Evolutionary conservation across 2,797 vertebrate genomes (phyloP).

Genomic region (Todus mexicanus): DNA sequence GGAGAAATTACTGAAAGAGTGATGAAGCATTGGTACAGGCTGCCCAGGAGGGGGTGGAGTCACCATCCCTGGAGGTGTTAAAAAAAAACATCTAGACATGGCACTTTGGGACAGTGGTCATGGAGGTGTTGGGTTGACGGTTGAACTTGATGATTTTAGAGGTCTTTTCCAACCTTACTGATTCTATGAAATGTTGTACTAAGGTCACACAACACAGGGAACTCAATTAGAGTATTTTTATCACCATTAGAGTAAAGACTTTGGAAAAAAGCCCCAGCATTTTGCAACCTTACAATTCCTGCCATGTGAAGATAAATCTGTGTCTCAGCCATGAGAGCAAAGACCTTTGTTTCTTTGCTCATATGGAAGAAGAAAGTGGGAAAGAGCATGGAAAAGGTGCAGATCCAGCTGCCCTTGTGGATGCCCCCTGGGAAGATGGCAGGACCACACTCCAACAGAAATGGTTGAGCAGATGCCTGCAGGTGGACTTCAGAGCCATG

Average conservation of each 20-base stretch:
- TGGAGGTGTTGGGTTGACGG: no score
- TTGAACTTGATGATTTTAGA: no score
- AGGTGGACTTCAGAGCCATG: neutral
- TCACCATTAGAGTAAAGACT: neutral
- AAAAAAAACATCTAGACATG: no score
- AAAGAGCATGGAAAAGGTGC: neutral
- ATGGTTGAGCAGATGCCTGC: neutral
- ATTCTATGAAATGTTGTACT: neutral
- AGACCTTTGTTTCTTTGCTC: neutral
- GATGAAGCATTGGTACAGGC: no score
- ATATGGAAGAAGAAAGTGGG: neutral
- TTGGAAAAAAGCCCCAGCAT: fast-evolving
- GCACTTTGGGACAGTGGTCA: no score
- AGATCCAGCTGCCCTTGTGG: neutral
- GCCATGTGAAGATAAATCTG: neutral
- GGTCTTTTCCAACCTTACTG: no score
- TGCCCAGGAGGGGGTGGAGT: no score
- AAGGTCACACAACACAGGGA: neutral
- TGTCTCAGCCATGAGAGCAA: neutral
- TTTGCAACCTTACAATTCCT: neutral
- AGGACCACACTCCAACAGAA: neutral
- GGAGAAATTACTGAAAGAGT: no score
- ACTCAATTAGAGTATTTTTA: neutral
- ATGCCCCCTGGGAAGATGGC: neutral
- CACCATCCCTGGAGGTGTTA: no score